Evolutionary conservation across 2,888 invertebrate genomes (phyloP), one percentile per base, ranked within the genome.

Genomic region (Tetragonisca angustula): DNA sequence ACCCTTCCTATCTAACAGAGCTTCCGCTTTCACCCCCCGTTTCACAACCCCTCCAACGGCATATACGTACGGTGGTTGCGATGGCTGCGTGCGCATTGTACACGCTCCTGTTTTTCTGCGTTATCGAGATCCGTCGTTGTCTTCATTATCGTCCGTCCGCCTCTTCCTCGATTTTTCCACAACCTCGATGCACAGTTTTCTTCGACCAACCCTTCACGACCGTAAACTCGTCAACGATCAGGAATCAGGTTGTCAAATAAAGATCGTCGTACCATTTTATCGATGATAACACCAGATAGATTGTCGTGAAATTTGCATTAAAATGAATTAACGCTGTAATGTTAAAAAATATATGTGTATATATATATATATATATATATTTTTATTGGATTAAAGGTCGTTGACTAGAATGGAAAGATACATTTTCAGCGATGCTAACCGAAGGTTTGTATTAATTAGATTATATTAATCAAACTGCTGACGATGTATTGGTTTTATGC

Each of bases 1-100:
- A 83, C 83, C 83, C 83, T 78, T 73, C 78, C 83, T 83, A 74
- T 78, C 70, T 83, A 64, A 76, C 68, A 73, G 73, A 70, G 56
- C 69, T 78, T 74, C 84, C 84, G 83, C 59, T 75, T 59, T 68
- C 52, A 71, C 78, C 52, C 67, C 72, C 80, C 56, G 27, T 61
- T 80, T 27, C 27, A 15, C 56, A 72, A 36, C 81, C 79, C 83
- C 83, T 65, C 32, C 70, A 32, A 4, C 19, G 52, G 54, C 50
- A 32, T 78, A 61, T 69, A 59, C 61, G 59, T 75, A 71, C 43
- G 59, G 64, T 71, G 82, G 70, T 52, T 49, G 32, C 67, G 68
- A 62, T 43, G 49, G 81, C 2, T 83, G 83, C 83, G 83, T 83
- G 83, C 83, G 83, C 83, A 83, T 83, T 59, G 21, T 50, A 43